Base-by-base conservation (phyloP, 2,797 vertebrate species). In the Tenualosa thibaudeaui region DNA sequence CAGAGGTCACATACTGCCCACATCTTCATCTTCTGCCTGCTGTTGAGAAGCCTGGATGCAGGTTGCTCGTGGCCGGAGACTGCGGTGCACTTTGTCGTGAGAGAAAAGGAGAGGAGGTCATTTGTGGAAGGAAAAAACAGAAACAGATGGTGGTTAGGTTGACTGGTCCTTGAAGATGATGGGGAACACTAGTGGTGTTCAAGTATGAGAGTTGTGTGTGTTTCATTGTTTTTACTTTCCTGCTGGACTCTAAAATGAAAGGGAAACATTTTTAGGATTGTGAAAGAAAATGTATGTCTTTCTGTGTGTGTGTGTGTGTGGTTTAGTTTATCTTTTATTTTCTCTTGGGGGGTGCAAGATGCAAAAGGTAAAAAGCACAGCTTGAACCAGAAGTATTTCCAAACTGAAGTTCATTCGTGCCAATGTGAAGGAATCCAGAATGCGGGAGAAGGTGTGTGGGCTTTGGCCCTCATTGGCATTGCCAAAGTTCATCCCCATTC, bases 181-280 rank as follows among this genome's bases (percentile, higher is more conserved):
- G 5, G 71, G 4, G 37, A 22, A 43, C 71, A 46, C 19, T 17
- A 81, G 43, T 40, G 53, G 82, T 60, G 54, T 9, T 49, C 81
- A 53, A 62, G 85, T 84, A 88, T 82, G 87, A 78, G 83, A 81
- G 83, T 13, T 84, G 24, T 87, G 86, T 60, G 54, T 85, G 85
- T 86, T 65, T 84, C 71, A 50, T 86, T 26, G 81, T 86, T 83
- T 83, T 86, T 87, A 82, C 87, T 43, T 71, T 89, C 89, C 86
- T 83, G 83, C 84, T 90, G 87, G 88, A 89, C 90, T 81, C 89
- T 86, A 19, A 84, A 88, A 90, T 82, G 90, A 95, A 96, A 95
- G 94, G 95, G 94, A 95, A 95, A 88, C 56, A 68, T 88, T 84
- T 31, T 84, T 53, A 88, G 81, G 86, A 89, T 85, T 90, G 87